These are phyloP conservation scores for Brenthis daphne DNA, from an alignment of 2,888 invertebrate species.

Conservation along the genomic window DNA sequence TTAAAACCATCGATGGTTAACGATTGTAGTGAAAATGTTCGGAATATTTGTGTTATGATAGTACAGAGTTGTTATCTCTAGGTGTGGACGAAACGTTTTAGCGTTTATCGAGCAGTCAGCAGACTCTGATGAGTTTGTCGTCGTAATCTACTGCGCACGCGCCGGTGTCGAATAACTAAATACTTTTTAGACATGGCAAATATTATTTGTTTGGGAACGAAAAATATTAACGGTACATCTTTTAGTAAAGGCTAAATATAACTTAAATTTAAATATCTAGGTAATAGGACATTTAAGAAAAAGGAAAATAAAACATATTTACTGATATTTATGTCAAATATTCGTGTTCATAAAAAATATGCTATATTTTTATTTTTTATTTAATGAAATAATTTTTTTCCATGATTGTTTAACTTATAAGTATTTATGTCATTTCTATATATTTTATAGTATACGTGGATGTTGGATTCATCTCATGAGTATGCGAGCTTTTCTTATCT, in stretches of 20 bases:
- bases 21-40: not conserved
- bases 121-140: conserved; percentile 53
- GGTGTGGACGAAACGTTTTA: conserved; percentile 58
- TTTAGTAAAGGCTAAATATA: too few relatives aligned
- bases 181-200: conserved; percentile 25
- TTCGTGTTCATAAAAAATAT: not conserved
- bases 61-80: conserved; percentile 37
- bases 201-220: not conserved
- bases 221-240: too few relatives aligned
- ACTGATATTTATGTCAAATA: not conserved
- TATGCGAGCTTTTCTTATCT: conserved; percentile 55
- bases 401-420: too few relatives aligned
- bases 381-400: not conserved
- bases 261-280: too few relatives aligned
- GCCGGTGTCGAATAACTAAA: conserved; percentile 42
- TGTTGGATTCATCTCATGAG: conserved; percentile 75
- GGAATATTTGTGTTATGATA: conserved; percentile 19
- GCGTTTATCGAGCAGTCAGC: conserved; percentile 59
- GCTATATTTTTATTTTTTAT: not conserved
- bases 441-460: conserved; percentile 49
- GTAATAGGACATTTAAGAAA: too few relatives aligned
- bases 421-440: conserved; percentile 41
- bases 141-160: conserved; percentile 67
- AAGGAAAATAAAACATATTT: not conserved
- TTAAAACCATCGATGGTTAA: conserved; percentile 2